Evolutionary conservation across 2,113 vertebrate genomes (phyloP), one percentile per base, ranked within the genome.

Genomic region (Zingel zingel): DNA sequence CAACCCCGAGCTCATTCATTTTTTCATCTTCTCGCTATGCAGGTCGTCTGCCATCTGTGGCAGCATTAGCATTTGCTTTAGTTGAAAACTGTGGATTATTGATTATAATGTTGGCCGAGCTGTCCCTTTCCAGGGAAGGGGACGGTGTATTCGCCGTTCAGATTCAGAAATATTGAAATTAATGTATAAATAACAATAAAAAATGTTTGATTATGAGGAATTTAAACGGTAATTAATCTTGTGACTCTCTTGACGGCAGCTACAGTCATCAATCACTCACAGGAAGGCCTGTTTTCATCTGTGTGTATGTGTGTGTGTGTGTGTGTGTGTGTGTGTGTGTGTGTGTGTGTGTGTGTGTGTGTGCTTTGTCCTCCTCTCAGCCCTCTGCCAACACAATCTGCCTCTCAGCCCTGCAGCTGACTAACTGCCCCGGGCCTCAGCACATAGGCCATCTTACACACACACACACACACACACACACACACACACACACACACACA

Each of bases 341-440:
- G 79, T 61, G 59, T 81, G 82, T 77, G 75, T 50, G 74, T 77
- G 67, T 85, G 79, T 58, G 57, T 80, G 81, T 76, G 74, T 47
- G 72, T 77, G 67, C 83, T 68, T 56, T 75, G 54, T 75, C 45
- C 21, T 82, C 54, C 69, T 81, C 57, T 75, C 45, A 82, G 70
- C 30, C 57, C 64, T 73, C 56, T 91, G 90, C 92, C 93, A 93
- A 91, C 85, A 73, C 90, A 92, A 90, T 91, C 87, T 89, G 92
- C 85, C 86, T 78, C 67, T 76, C 79, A 81, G 69, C 68, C 81
- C 87, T 79, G 72, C 77, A 83, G 87, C 89, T 87, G 87, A 88
- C 85, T 86, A 83, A 88, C 73, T 82, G 80, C 79, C 86, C 51
- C 58, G 15, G 80, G 88, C 76, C 81, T 81, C 53, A n/a, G 65